Base-by-base conservation (phyloP, 2,888 invertebrate genomes). In the Sisyra nigra region DNA sequence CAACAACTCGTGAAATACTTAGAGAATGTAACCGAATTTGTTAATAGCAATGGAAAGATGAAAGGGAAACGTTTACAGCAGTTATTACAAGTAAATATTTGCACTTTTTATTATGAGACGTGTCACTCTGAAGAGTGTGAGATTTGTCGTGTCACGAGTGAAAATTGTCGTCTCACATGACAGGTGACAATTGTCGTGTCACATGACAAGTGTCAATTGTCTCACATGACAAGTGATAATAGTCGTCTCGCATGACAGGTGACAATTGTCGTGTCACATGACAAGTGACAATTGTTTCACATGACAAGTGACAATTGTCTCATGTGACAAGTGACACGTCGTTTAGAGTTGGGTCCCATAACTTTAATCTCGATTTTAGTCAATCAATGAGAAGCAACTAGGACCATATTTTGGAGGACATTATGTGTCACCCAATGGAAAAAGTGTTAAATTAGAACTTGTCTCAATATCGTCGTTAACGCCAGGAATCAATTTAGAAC, bases 1-100 rank as follows among this genome's bases (percentile, higher is more conserved):
- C 63, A 68, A 14, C 69, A 74, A 39, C 63, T 87, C 19, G 53
- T 74, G 0, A 69, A 71, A 41, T 86, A 81, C 59, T 63, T 88
- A 19, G 65, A 65, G 33, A 71, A 73, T 44, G 71, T 82, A 7
- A 68, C 73, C 49, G 72, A 72, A 32, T 67, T 82, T 39, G 71
- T 79, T 14, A 60, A 66, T 15, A 73, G 71, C 3, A 74, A 72
- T 54, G 87, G 87, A 6, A 80, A 79, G 62, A 65, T 85, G 52
- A 86, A 84, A 60, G 68, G 69, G 1, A 85, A 83, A 57, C 72
- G 74, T 54, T 60, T 86, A 13, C 67, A 73, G 48, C 74, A 76
- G 52, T 70, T 85, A 65, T 63, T 80, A 41, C 74, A 79, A 67
- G 72, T 72, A 59, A 46, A 43, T n/a, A n/a, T n/a, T n/a, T 48